Base-by-base conservation (phyloP, 2,888 invertebrate genomes). In the Marasmarcha lunaedactyla region DNA sequence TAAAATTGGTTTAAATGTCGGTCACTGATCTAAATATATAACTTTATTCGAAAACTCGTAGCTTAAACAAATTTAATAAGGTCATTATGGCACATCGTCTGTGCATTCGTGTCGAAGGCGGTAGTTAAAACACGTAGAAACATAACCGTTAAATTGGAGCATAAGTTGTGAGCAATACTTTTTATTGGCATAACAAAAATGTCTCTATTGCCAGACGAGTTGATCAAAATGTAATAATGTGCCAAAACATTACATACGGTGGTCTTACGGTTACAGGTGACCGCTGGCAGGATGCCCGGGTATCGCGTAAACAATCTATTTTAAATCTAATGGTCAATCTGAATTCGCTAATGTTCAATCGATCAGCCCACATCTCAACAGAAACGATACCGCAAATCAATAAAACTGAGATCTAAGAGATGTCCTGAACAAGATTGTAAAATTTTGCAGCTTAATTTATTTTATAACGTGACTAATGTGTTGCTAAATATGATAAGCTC, bases 261-360 rank as follows among this genome's bases (percentile, higher is more conserved):
- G 7, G 4, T 20, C 20, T 5, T 20, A 53, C 54, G 60, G 59
- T 62, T 69, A 69, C 71, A 71, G 72, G 71, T 74, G 77, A 69
- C 68, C 57, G 63, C 66, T 79, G 81, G 83, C 81, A 65, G 41
- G 35, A 45, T 56, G 81, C 81, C 81, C 63, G 61, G 58, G 61
- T 61, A 63, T 64, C 69, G 71, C 72, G 78, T 79, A 79, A 81
- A 81, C 79, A 81, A 72, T 72, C 78, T 81, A 79, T 81, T 81
- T 81, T 65, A 66, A 76, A 69, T 67, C 69, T 63, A 59, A 60
- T 68, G 70, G 65, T 64, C 65, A 69, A 71, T 69, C 66, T 47
- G 30, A 11, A 3, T 11, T 30, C n/a, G 11, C 4, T 30, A n/a
- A 30, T 30, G 30, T 30, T 30, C 65, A 59, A 63, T 60, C 59